A percentile compares a stretch with the other conserved stretches of the same genome.
Conservation (phyloP, 2,797 vertebrate species). For the Anolis apletophallus region DNA sequence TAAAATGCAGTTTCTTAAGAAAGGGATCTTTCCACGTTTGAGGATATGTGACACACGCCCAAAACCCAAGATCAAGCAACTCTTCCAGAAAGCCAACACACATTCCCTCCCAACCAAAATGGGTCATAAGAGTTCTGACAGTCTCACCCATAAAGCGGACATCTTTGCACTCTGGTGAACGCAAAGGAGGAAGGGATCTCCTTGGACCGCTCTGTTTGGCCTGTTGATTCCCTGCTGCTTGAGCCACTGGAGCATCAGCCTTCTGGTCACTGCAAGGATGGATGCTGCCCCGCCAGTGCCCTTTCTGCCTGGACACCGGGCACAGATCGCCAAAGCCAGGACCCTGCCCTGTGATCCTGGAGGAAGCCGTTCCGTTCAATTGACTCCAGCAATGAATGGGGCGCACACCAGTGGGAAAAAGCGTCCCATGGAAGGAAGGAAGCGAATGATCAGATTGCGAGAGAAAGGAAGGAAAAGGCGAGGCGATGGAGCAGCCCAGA, state of each 20-base stretch:
- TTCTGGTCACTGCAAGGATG: background rate
- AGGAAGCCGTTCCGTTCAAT: rapidly evolving
- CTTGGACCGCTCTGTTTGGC: background rate
- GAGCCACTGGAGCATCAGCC: rapidly evolving
- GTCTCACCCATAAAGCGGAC: slow-evolving; percentile 32
- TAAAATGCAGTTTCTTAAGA: background rate
- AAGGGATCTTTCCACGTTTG: too few species aligned
- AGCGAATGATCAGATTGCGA: background rate
- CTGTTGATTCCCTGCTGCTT: rapidly evolving
- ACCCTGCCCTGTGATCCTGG: too few species aligned
- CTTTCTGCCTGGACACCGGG: background rate
- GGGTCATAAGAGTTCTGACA: too few species aligned
- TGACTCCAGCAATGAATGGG: rapidly evolving
- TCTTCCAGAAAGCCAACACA: background rate
- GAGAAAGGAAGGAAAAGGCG: slow-evolving; percentile 44
- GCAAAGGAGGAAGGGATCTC: background rate
- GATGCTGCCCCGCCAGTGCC: background rate
- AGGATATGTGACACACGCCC: too few species aligned
- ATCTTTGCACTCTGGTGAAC: background rate
- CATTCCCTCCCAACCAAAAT: too few species aligned
- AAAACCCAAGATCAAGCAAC: background rate
- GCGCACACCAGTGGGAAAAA: slow-evolving; percentile 6
- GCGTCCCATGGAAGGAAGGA: slow-evolving; percentile 38
- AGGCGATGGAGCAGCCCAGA: slow-evolving; percentile 15
- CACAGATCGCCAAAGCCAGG: rapidly evolving